Conservation (phyloP, 2,113 vertebrate species). For the Saguinus imperator region DNA sequence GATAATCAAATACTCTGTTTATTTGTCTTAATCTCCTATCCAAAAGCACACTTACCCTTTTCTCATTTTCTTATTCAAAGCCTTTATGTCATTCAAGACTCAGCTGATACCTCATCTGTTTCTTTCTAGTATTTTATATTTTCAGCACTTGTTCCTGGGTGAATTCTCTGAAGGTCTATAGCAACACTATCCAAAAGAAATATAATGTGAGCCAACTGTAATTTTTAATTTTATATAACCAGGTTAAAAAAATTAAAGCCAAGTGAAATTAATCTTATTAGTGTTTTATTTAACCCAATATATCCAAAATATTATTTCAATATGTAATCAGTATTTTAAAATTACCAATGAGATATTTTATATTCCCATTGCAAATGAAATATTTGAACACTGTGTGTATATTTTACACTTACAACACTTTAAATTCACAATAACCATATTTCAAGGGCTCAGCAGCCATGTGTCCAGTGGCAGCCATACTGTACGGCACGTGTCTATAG, state of each 20-base stretch:
- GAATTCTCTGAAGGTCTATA: not conserved
- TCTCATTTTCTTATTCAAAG: not conserved
- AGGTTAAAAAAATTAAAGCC: not conserved
- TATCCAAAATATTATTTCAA: not conserved
- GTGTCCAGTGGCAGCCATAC: not conserved
- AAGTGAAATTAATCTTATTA: not conserved
- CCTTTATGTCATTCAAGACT: not conserved
- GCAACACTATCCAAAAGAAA: not conserved
- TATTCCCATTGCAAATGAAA: not conserved
- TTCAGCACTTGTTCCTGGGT: not conserved
- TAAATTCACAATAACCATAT: not conserved
- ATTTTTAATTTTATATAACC: not conserved
- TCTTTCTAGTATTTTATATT: not conserved
- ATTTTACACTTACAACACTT: not conserved
- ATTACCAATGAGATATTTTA: not conserved
- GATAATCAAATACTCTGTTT: not conserved
- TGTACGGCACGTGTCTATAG: not conserved
- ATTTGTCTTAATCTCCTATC: not conserved
- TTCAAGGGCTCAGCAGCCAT: not conserved
- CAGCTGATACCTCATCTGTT: not conserved
- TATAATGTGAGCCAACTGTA: not conserved
- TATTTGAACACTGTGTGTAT: not conserved
- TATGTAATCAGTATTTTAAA: not conserved
- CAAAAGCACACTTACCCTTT: not conserved
- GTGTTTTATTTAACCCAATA: not conserved